A percentile compares a stretch with the other conserved stretches of the same genome.
Evolutionary conservation across 2,797 vertebrate species (phyloP).

Genomic region (Vipera latastei): DNA sequence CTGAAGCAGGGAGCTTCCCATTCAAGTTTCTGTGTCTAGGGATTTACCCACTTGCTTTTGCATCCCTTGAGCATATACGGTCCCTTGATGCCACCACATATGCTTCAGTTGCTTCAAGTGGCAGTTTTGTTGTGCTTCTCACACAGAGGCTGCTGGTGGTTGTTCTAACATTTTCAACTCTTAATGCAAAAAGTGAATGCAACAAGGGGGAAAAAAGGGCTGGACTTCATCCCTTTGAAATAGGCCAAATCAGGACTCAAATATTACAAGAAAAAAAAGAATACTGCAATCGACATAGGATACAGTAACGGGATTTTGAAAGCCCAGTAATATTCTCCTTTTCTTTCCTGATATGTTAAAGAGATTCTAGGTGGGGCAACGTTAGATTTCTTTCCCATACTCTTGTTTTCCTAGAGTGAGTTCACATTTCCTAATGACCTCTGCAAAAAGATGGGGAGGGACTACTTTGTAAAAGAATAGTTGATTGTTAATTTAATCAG

Average conservation of each 20-base stretch:
- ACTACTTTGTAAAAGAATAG: neutral
- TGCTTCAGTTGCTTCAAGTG: neutral
- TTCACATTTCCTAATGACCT: neutral
- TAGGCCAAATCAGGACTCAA: neutral
- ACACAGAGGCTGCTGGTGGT: neutral
- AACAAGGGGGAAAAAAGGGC: neutral
- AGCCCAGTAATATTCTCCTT: neutral
- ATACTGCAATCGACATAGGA: neutral
- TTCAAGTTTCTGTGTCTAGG: neutral
- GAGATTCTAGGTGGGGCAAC: neutral
- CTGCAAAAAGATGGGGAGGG: neutral
- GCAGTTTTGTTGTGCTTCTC: neutral
- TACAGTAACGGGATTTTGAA: neutral
- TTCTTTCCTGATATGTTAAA: neutral
- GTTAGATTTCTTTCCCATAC: neutral
- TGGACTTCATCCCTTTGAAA: neutral
- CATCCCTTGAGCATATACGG: neutral
- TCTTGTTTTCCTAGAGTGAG: neutral
- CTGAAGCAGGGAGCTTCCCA: neutral
- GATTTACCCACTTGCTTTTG: neutral
- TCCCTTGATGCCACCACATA: neutral
- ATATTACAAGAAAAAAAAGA: neutral
- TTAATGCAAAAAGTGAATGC: neutral
- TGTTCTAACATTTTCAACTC: neutral
- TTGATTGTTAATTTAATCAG: neutral